These are phyloP conservation scores for Equus przewalskii DNA, from an alignment of 2,113 vertebrate species.

Conservation along the genomic window DNA sequence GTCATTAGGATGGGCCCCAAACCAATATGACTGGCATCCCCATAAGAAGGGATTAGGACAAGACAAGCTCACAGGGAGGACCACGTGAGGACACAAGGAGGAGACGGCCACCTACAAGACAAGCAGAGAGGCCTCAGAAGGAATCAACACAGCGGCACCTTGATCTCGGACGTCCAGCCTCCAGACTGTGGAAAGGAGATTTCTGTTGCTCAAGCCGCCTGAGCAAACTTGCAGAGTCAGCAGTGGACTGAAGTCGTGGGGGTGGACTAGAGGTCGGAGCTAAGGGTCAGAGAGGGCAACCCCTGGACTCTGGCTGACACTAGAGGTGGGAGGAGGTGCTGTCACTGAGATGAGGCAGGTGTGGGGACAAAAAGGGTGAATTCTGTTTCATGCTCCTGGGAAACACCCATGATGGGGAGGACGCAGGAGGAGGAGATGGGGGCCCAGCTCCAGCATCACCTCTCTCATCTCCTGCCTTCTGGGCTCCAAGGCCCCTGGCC, in stretches of 20 bases:
- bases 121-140: neutral
- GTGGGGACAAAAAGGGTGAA: neutral
- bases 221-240: neutral
- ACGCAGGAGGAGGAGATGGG: rapidly evolving
- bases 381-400: neutral
- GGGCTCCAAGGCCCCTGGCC: neutral
- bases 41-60: neutral
- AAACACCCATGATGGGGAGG: neutral
- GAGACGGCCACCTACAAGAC: rapidly evolving
- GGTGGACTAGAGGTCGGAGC: neutral
- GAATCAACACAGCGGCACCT: neutral
- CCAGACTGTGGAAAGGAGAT: neutral
- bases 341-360: too few relatives aligned
- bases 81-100: neutral
- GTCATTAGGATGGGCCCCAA: neutral
- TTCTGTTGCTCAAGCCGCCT: neutral
- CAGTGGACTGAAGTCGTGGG: neutral
- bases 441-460: neutral
- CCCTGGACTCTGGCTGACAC: neutral
- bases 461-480: neutral
- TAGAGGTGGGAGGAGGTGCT: neutral
- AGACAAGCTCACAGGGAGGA: neutral
- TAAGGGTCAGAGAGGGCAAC: neutral
- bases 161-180: too few relatives aligned
- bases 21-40: neutral